Conservation (phyloP, 53 echinoderm and acorn worm genomes). For the Actinopyga echinites region DNA sequence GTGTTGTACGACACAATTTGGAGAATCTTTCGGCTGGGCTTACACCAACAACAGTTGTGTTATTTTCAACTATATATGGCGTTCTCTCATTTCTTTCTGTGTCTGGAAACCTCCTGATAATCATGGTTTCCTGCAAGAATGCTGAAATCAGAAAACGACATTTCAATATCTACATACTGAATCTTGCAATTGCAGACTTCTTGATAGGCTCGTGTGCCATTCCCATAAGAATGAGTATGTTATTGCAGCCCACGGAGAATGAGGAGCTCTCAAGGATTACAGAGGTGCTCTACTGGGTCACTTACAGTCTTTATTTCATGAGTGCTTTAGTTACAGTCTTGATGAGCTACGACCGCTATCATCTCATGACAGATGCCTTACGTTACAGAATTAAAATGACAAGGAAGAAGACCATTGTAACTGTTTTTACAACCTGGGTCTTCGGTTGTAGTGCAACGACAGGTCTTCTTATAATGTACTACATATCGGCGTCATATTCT, state of each 20-base stretch:
- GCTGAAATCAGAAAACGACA: background rate
- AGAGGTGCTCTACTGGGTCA: background rate
- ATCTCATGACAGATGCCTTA: background rate
- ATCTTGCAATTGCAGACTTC: slow-evolving; percentile 1
- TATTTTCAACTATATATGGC: background rate
- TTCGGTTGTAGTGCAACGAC: background rate
- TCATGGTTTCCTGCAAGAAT: background rate
- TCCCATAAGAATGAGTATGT: background rate
- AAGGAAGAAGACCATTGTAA: background rate
- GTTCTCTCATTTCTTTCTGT: background rate
- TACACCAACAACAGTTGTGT: no score
- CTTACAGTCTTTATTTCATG: background rate
- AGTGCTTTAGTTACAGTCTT: background rate
- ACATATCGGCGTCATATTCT: background rate
- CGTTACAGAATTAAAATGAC: background rate
- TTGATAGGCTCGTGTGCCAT: background rate
- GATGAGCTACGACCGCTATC: slow-evolving; percentile 15
- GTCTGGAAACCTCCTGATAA: background rate
- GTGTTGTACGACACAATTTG: no score
- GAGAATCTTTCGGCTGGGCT: no score
- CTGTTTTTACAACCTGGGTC: background rate
- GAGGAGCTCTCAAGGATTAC: background rate
- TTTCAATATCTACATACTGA: slow-evolving; percentile 17
- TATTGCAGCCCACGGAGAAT: background rate
- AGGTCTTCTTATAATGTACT: background rate